A percentile compares a stretch with the other conserved stretches of the same genome.
phyloP scores from a whole-genome alignment of 2,888 invertebrate genomes.

The Limenitis arthemis region DNA sequence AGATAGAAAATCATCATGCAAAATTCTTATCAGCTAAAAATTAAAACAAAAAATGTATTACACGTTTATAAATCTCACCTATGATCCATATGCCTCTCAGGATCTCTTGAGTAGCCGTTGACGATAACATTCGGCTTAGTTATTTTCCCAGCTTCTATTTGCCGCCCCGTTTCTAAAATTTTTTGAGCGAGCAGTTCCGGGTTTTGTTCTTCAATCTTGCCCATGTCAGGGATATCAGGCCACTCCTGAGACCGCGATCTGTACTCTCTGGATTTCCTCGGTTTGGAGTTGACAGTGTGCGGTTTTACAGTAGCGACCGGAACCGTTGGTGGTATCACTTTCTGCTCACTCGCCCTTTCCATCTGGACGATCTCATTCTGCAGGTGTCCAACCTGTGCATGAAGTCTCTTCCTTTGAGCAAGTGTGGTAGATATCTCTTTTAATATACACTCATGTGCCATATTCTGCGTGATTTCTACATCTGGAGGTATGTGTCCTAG shows the following conservation, averaged over 20 bases:
- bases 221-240: conserved; percentile 92
- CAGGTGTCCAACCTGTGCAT: conserved; percentile 82
- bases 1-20: no score
- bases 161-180: conserved; percentile 90
- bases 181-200: conserved; percentile 92
- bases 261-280: conserved; percentile 75
- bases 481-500: conserved; percentile 68
- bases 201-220: conserved; percentile 93
- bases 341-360: conserved; percentile 79
- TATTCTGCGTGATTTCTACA: conserved; percentile 74
- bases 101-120: conserved; percentile 53
- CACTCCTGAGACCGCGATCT: conserved; percentile 90
- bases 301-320: conserved; percentile 62
- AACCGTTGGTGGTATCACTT: conserved; percentile 51
- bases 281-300: conserved; percentile 52
- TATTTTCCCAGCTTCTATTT: conserved; percentile 88
- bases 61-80: conserved; percentile 20
- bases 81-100: conserved; percentile 41
- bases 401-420: conserved; percentile 86
- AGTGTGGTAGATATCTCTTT: conserved; percentile 90
- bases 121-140: conserved; percentile 55
- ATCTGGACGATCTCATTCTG: conserved; percentile 84
- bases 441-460: conserved; percentile 86
- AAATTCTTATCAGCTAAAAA: neutral
- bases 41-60: neutral